A percentile compares a stretch with the other conserved stretches of the same genome.
Evolutionary conservation across 2,113 vertebrate genomes (phyloP).

Genomic region (Amazona guildingii): DNA sequence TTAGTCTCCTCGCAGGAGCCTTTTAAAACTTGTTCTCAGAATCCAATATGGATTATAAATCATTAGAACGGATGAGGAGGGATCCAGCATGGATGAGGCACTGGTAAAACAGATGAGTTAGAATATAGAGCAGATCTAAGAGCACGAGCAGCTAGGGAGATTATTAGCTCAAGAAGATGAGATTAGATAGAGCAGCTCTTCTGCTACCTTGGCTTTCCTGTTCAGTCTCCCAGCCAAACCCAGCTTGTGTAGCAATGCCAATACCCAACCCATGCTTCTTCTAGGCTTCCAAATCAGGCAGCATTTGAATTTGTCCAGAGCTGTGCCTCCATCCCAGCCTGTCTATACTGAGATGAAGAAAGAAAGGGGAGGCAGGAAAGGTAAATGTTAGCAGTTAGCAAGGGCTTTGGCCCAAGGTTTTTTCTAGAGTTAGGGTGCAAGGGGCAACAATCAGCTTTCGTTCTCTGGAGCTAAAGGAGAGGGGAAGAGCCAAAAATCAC

Average conservation of each 20-base stretch:
- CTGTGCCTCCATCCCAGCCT: neutral
- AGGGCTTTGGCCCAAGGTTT: neutral
- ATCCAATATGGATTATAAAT: slow-evolving; percentile 5
- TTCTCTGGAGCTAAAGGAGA: neutral
- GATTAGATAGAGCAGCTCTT: slow-evolving; percentile 34
- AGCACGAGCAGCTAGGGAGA: neutral
- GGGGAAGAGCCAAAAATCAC: neutral
- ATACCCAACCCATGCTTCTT: neutral
- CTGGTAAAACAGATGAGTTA: neutral
- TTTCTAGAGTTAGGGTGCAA: neutral
- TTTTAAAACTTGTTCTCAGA: neutral
- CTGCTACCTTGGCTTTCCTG: neutral
- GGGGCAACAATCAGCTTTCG: neutral
- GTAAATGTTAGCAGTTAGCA: neutral
- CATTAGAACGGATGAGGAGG: slow-evolving; percentile 14
- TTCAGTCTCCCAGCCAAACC: neutral
- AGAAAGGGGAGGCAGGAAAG: neutral
- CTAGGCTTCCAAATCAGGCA: neutral
- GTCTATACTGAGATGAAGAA: neutral
- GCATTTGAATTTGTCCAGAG: neutral
- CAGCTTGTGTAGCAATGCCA: neutral
- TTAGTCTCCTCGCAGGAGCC: neutral
- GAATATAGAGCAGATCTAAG: neutral
- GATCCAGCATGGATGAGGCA: slow-evolving; percentile 15
- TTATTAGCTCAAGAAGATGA: slow-evolving; percentile 11